A percentile compares a stretch with the other conserved stretches of the same genome.
These are phyloP conservation scores for Hemaris fuciformis DNA, from an alignment of 2,888 invertebrate genomes.

Conservation along the genomic window DNA sequence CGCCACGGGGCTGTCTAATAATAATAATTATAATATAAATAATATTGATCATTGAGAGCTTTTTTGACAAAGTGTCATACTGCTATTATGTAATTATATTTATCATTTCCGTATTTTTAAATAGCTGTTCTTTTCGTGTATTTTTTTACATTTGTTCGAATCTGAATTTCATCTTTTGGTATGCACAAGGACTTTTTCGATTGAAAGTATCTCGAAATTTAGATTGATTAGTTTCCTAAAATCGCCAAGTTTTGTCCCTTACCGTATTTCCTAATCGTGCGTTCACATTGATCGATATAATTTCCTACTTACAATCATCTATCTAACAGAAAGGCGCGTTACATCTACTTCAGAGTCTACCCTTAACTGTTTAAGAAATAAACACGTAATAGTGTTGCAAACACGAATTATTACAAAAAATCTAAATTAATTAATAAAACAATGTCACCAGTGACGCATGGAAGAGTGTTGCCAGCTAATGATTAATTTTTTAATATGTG, in stretches of 20 bases:
- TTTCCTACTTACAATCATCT: slow-evolving; percentile 58
- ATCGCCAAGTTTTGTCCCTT: slow-evolving; percentile 34
- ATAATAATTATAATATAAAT: too few relatives aligned
- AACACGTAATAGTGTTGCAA: slow-evolving; percentile 36
- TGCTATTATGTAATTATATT: too few relatives aligned
- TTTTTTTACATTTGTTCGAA: too few relatives aligned
- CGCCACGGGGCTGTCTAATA: too few relatives aligned
- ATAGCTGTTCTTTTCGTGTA: too few relatives aligned
- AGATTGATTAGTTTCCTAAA: background rate
- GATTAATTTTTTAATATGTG: slow-evolving; percentile 18
- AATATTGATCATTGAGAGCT: too few relatives aligned
- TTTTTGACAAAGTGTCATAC: too few relatives aligned
- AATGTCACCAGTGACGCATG: background rate
- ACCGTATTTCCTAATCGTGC: slow-evolving; percentile 54
- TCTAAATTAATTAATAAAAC: background rate
- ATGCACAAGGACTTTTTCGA: too few relatives aligned
- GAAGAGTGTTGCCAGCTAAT: background rate
- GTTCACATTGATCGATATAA: slow-evolving; percentile 61
- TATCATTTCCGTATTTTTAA: too few relatives aligned
- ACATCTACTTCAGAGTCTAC: slow-evolving; percentile 52
- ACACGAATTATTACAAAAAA: slow-evolving; percentile 21
- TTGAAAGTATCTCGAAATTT: too few relatives aligned
- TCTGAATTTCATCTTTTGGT: too few relatives aligned
- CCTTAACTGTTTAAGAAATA: slow-evolving; percentile 39
- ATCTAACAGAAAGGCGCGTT: slow-evolving; percentile 65